Evolutionary conservation across 2,113 vertebrate species (phyloP).

Genomic region (Hippocampus mohnikei): DNA sequence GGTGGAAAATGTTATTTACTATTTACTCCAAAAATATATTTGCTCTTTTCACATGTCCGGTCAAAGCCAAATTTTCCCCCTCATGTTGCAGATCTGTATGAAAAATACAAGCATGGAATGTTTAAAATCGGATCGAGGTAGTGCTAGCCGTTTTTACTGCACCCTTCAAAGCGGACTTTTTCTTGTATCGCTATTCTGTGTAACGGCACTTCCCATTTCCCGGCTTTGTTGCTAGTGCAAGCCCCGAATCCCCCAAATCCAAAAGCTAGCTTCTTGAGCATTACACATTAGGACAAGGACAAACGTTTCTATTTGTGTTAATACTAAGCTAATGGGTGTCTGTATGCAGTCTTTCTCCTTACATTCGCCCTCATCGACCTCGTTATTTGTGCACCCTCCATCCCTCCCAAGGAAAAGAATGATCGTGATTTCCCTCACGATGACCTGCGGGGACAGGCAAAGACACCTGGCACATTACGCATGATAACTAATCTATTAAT

Average conservation of each 20-base stretch:
- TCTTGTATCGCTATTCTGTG: no score
- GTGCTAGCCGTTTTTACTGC: no score
- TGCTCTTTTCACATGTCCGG: background rate
- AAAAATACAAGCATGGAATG: no score
- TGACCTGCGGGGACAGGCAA: conserved; percentile 66
- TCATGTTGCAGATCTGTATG: no score
- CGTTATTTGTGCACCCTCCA: conserved; percentile 33
- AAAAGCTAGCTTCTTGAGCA: background rate
- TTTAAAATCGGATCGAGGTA: no score
- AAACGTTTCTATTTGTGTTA: conserved; percentile 21
- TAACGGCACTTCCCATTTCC: no score
- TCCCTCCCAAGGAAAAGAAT: conserved; percentile 44
- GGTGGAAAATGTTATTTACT: background rate
- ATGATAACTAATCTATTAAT: conserved; percentile 77
- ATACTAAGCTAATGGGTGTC: conserved; percentile 29
- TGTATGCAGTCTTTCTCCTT: conserved; percentile 33
- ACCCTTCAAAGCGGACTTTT: no score
- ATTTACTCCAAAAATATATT: background rate
- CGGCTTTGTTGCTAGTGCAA: no score
- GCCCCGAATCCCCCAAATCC: background rate
- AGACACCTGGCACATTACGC: conserved; percentile 72
- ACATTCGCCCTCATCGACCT: conserved; percentile 47
- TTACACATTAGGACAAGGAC: conserved; percentile 19
- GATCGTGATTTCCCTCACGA: conserved; percentile 57
- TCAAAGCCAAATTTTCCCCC: no score